Evolutionary conservation across 2,797 vertebrate species (phyloP).

Genomic region (Cynopterus sphinx): DNA sequence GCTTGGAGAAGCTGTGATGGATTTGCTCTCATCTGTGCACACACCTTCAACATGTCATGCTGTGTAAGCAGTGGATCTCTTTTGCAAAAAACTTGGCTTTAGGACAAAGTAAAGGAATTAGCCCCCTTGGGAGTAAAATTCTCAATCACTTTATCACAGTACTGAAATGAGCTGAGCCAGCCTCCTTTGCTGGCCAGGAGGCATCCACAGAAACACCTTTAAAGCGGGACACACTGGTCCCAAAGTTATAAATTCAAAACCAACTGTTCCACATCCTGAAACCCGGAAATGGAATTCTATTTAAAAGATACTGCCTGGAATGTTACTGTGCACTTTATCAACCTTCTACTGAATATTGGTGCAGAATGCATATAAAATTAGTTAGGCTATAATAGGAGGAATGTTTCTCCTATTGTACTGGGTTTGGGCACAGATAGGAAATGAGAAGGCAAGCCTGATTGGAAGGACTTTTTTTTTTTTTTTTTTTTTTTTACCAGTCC

Average conservation of each 20-base stretch:
- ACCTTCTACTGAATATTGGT: constrained; percentile 28
- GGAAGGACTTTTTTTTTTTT: background rate
- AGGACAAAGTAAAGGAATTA: background rate
- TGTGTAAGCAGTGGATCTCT: background rate
- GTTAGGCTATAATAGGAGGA: background rate
- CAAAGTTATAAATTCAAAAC: constrained; percentile 52
- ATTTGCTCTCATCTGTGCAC: background rate
- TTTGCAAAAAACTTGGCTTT: constrained; percentile 43
- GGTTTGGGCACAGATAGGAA: background rate
- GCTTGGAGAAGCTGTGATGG: background rate
- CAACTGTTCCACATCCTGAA: background rate
- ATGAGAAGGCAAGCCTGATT: background rate
- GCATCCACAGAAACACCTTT: background rate
- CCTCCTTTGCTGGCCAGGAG: background rate
- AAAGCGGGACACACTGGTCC: background rate
- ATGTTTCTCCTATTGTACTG: background rate
- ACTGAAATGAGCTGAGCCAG: background rate
- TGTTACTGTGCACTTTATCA: constrained; percentile 40
- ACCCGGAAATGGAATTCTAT: constrained; percentile 49
- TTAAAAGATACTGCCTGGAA: constrained; percentile 34
- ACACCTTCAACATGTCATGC: background rate
- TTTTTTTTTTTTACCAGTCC: background rate
- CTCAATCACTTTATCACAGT: background rate
- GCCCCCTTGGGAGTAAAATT: background rate
- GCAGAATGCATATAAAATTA: constrained; percentile 54